Evolutionary conservation across 2,113 vertebrate species (phyloP).

Genomic region (Eidolon helvum): DNA sequence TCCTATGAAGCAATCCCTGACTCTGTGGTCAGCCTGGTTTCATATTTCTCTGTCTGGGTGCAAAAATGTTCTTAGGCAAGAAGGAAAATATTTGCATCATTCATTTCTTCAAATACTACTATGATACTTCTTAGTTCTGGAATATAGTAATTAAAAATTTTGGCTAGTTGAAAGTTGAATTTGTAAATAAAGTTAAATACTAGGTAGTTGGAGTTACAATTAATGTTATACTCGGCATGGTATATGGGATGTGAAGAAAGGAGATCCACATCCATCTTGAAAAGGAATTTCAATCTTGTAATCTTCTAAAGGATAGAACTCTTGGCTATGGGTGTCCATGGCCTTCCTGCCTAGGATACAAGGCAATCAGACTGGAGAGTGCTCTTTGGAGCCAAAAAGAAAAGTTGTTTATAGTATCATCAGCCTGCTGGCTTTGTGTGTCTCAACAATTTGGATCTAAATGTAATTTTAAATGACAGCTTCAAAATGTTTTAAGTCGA

Average conservation of each 20-base stretch:
- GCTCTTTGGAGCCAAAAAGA: background rate
- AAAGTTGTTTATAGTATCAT: background rate
- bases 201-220: background rate
- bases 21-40: constrained; percentile 53
- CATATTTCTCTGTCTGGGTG: constrained; percentile 12
- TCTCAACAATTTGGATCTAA: background rate
- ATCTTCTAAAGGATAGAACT: background rate
- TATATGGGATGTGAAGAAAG: background rate
- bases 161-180: background rate
- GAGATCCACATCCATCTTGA: background rate
- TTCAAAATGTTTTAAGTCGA: background rate
- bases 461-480: background rate
- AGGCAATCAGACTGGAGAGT: background rate
- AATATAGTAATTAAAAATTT: background rate
- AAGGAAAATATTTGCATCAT: background rate
- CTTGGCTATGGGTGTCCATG: background rate
- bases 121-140: background rate
- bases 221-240: background rate
- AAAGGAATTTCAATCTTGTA: background rate
- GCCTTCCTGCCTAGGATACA: background rate
- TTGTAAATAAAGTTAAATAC: background rate
- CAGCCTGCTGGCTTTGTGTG: background rate
- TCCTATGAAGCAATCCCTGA: constrained; percentile 53
- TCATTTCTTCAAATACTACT: constrained; percentile 22
- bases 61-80: background rate